phyloP scores from a whole-genome alignment of 2,797 vertebrate species.

The Macroramphosus scolopax region DNA sequence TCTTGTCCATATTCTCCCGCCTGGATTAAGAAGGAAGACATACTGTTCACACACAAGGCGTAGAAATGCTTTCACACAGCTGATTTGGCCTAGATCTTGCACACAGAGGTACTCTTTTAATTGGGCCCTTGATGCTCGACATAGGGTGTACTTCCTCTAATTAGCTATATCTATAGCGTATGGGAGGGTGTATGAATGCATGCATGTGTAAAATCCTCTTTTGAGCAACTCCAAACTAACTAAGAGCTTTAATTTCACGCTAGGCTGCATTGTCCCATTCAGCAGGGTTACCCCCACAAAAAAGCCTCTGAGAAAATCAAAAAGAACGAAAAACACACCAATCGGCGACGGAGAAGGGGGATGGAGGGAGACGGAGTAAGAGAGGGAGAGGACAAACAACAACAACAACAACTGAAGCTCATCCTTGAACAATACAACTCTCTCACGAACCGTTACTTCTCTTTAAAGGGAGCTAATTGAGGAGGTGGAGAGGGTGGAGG shows the following conservation, averaged over 20 bases:
- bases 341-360: constrained; percentile 50
- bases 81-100: constrained; percentile 60
- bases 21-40: constrained; percentile 58
- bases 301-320: constrained; percentile 74
- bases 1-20: constrained; percentile 52
- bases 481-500: constrained; percentile 49
- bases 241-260: constrained; percentile 80
- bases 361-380: constrained; percentile 31
- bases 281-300: constrained; percentile 67
- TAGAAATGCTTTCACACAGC: constrained; percentile 50
- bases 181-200: constrained; percentile 75
- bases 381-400: constrained; percentile 56
- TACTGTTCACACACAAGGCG: constrained; percentile 55
- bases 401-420: constrained; percentile 69
- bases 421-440: constrained; percentile 61
- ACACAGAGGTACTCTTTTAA: constrained; percentile 67
- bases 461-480: constrained; percentile 67
- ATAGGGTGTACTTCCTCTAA: constrained; percentile 78
- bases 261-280: constrained; percentile 78
- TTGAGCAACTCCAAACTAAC: constrained; percentile 78
- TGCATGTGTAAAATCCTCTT: constrained; percentile 80
- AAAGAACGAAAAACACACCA: constrained; percentile 66
- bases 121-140: constrained; percentile 74
- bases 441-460: constrained; percentile 63
- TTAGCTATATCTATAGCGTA: constrained; percentile 76